Conservation (phyloP, 2,797 vertebrate genomes). For the Onychomys torridus region DNA sequence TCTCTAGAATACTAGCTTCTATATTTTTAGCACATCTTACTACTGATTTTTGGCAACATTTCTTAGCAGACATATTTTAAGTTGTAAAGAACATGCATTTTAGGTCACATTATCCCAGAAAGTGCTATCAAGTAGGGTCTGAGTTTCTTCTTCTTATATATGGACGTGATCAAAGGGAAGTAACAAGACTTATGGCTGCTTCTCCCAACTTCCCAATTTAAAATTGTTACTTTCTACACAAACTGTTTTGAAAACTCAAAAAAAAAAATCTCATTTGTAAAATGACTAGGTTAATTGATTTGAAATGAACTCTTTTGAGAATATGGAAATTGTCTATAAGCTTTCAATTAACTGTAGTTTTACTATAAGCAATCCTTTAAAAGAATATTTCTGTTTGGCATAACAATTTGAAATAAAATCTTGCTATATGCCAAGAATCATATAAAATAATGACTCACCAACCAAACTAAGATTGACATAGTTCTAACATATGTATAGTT, state of each 20-base stretch:
- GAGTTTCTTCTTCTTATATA: not conserved
- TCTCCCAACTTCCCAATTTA: not conserved
- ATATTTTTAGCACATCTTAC: not conserved
- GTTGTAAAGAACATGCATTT: not conserved
- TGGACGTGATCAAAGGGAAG: not conserved
- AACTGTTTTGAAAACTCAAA: not conserved
- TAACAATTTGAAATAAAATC: not conserved
- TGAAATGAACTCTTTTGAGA: not conserved
- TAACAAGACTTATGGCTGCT: not conserved
- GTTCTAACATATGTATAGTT: not conserved
- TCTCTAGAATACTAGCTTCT: not conserved
- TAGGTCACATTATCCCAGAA: not conserved
- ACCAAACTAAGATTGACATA: not conserved
- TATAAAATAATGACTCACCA: not conserved
- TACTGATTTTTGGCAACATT: not conserved
- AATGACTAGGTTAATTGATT: not conserved
- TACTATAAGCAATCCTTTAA: not conserved
- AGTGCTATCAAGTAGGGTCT: not conserved
- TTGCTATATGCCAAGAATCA: not conserved
- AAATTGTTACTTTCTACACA: not conserved
- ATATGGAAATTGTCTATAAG: not conserved
- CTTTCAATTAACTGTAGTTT: not conserved
- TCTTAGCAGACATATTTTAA: constrained; percentile 25
- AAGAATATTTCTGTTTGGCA: not conserved
- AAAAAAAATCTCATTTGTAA: not conserved